A percentile compares a stretch with the other conserved stretches of the same genome.
Conservation (phyloP, 2,113 vertebrate genomes). For the Oreamnos americanus region DNA sequence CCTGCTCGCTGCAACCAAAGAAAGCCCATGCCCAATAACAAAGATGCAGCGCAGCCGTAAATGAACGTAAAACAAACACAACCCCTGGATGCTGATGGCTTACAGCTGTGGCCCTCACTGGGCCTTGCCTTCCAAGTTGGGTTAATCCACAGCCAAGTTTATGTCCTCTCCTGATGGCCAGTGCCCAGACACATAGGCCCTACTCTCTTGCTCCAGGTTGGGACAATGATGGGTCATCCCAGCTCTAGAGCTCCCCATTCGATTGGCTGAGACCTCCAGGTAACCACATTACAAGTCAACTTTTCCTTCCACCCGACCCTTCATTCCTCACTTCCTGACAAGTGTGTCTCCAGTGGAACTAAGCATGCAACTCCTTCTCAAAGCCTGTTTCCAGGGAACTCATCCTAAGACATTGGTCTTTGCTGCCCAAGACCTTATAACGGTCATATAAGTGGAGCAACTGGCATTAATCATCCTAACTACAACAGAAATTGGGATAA, state of each 20-base stretch:
- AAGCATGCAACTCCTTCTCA: not conserved
- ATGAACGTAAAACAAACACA: not conserved
- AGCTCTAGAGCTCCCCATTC: not conserved
- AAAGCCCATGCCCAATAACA: accelerated
- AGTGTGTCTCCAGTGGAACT: not conserved
- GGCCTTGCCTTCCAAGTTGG: not conserved
- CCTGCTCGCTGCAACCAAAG: not conserved
- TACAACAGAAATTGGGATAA: not conserved
- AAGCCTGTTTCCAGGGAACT: not conserved
- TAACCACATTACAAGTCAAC: not conserved
- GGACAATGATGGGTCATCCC: not conserved
- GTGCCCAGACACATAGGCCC: not conserved
- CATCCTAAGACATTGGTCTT: not conserved
- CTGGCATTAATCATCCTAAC: not conserved
- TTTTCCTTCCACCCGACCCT: not conserved
- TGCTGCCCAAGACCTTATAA: no score
- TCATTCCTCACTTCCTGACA: not conserved
- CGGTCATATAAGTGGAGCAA: not conserved
- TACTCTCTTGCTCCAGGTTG: not conserved
- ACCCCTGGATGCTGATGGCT: no score
- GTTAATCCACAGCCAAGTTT: not conserved
- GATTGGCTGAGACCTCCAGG: not conserved
- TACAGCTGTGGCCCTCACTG: not conserved
- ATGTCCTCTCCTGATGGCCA: not conserved
- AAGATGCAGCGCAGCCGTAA: accelerated